These are phyloP conservation scores for Lycaena phlaeas DNA, from an alignment of 2,888 invertebrate genomes.

Conservation along the genomic window DNA sequence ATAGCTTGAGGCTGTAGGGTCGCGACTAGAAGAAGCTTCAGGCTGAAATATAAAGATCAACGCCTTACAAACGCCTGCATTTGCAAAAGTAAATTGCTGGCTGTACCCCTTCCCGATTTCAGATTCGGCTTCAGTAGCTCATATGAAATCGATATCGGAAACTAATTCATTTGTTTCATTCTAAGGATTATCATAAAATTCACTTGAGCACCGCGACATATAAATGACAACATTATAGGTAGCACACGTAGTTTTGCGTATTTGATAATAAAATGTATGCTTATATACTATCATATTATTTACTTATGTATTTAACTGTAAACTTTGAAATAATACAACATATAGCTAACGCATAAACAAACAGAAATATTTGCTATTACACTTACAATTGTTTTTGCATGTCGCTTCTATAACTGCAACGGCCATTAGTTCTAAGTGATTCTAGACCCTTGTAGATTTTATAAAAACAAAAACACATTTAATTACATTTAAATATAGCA, in stretches of 20 bases:
- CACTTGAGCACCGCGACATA: conserved; percentile 9
- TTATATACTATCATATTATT: neutral
- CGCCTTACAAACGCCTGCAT: conserved; percentile 35
- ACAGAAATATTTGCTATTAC: conserved; percentile 10
- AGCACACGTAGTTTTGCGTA: conserved; percentile 7
- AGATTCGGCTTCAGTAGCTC: conserved; percentile 31
- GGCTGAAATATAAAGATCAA: conserved; percentile 30
- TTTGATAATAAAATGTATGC: neutral
- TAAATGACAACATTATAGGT: neutral
- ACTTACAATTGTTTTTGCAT: conserved; percentile 25
- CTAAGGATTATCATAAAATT: conserved; percentile 19
- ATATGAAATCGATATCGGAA: conserved; percentile 26
- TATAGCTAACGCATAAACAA: conserved; percentile 13
- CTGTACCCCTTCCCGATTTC: conserved; percentile 27
- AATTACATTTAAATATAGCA: too few species aligned
- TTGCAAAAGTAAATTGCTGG: conserved; percentile 30
- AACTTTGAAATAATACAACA: conserved; percentile 1
- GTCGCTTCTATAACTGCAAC: conserved; percentile 24
- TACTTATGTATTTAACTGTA: neutral
- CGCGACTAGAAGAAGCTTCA: conserved; percentile 46
- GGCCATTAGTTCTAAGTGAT: neutral
- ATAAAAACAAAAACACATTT: too few species aligned
- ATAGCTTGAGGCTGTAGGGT: conserved; percentile 42
- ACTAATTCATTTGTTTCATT: conserved; percentile 27
- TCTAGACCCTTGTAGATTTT: neutral